Conservation (phyloP, 2,888 invertebrate genomes). For the Dione juno region DNA sequence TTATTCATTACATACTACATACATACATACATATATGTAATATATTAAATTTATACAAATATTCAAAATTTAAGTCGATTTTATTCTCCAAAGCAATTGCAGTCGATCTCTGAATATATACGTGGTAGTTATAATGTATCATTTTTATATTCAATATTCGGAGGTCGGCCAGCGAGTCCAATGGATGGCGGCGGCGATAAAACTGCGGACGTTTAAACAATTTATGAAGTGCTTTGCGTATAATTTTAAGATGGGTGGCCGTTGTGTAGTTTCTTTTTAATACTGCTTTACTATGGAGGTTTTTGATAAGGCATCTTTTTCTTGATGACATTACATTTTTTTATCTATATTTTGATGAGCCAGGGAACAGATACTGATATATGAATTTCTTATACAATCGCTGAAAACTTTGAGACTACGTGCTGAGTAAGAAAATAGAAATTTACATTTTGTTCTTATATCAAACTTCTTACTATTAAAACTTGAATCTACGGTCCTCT, state of each 20-base stretch:
- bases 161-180: conserved; percentile 46
- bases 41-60: background rate
- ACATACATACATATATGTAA: background rate
- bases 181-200: conserved; percentile 54
- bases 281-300: no score
- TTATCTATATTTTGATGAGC: no score
- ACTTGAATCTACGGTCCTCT: no score
- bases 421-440: no score
- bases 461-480: no score
- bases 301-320: background rate
- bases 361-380: no score
- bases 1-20: no score
- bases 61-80: conserved; percentile 14
- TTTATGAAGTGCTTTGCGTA: conserved; percentile 47
- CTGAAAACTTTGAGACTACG: no score
- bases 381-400: no score
- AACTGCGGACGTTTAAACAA: conserved; percentile 48
- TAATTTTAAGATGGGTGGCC: conserved; percentile 36
- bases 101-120: conserved; percentile 44
- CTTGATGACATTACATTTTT: no score
- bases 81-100: conserved; percentile 34
- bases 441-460: no score
- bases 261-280: conserved; percentile 26
- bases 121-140: conserved; percentile 56
- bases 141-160: conserved; percentile 67